Conservation (phyloP, 2,797 vertebrate species). For the Sebastes aleutianus region DNA sequence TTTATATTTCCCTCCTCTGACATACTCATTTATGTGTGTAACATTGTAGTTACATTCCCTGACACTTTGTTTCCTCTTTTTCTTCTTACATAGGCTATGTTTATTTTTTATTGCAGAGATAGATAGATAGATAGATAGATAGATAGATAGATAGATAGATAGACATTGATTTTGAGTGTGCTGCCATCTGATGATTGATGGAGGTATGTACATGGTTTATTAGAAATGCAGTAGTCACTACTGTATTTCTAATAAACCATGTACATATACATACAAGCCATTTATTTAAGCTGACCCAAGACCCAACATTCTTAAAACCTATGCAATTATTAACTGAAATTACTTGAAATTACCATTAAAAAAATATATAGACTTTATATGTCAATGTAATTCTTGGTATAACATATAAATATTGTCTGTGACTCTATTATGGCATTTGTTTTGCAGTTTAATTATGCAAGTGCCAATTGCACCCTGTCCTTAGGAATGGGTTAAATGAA, state of each 20-base stretch:
- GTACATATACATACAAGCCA: too few species aligned
- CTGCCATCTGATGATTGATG: conserved; percentile 42
- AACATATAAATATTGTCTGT: neutral
- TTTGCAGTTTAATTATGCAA: neutral
- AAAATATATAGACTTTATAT: too few species aligned
- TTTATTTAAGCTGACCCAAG: too few species aligned
- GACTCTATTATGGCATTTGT: neutral
- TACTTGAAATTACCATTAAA: too few species aligned
- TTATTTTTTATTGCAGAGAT: too few species aligned
- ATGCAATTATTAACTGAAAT: too few species aligned
- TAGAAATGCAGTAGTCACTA: too few species aligned
- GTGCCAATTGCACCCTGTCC: too few species aligned
- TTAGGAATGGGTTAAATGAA: too few species aligned
- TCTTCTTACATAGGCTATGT: neutral
- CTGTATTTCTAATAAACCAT: too few species aligned
- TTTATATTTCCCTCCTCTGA: neutral
- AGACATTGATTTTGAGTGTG: neutral
- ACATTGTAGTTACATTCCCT: neutral
- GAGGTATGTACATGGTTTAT: neutral
- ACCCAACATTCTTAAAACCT: too few species aligned
- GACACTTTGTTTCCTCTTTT: neutral
- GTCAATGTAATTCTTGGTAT: neutral
- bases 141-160: neutral
- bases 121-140: neutral
- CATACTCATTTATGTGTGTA: neutral